Percentiles rank a stretch among this genome's conserved stretches.
Evolutionary conservation across 2,888 invertebrate species (phyloP).

Genomic region (Cylindroiulus punctatus): DNA sequence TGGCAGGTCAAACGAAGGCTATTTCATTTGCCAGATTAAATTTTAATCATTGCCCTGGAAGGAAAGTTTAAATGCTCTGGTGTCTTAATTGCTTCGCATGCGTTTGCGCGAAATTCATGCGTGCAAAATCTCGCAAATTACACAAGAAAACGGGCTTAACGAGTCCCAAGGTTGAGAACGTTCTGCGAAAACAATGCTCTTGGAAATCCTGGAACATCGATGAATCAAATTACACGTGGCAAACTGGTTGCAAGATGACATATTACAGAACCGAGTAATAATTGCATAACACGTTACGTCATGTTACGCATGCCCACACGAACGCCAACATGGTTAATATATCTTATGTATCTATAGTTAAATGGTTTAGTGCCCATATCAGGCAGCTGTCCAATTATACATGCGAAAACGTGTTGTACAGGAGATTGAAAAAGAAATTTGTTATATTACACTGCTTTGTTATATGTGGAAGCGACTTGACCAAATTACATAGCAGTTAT

Average conservation of each 20-base stretch:
- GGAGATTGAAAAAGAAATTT: too few species aligned
- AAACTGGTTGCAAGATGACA: too few species aligned
- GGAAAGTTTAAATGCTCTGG: background rate
- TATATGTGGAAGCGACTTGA: too few species aligned
- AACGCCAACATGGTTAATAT: background rate
- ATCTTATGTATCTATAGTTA: background rate
- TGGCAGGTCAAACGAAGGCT: constrained; percentile 18
- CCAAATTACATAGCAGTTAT: too few species aligned
- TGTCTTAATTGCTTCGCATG: constrained; percentile 18
- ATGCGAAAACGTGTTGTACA: too few species aligned
- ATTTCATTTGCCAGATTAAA: constrained; percentile 18
- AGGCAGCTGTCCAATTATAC: background rate
- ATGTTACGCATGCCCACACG: background rate
- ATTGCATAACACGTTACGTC: too few species aligned
- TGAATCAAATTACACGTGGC: background rate
- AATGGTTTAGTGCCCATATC: too few species aligned
- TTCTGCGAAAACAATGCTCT: background rate
- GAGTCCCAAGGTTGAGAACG: constrained; percentile 1
- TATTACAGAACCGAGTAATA: background rate
- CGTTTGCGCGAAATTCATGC: background rate
- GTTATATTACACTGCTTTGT: too few species aligned
- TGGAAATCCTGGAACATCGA: background rate
- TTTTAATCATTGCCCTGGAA: constrained; percentile 18
- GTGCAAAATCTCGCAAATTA: constrained; percentile 18
- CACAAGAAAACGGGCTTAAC: background rate